Base-by-base conservation (phyloP, 2,113 vertebrate genomes). In the Lepidothrix coronata region DNA sequence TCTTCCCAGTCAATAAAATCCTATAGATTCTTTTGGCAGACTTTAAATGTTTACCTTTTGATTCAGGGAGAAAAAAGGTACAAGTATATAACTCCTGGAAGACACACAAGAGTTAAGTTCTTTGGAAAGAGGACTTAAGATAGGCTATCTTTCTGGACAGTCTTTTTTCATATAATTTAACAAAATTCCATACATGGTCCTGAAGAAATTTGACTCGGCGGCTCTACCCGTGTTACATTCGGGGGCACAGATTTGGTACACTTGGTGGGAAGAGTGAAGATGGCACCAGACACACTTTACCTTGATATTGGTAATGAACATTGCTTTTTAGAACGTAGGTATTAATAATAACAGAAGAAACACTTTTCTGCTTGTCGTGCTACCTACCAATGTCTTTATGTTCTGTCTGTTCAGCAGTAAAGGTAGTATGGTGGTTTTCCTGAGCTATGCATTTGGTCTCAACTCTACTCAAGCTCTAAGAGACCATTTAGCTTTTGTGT, bases 171-270 rank as follows among this genome's bases (percentile, higher is more conserved):
- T 48, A 3, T 9, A 27, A 22, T 86, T 80, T 57, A 52, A 71
- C 27, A 71, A 62, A 93, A 67, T 75, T 44, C 27, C 22, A 25
- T 51, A 30, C 33, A 10, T 1, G 28, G 3, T 35, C n/a, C 24
- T 62, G 30, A 76, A 66, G 46, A 73, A 95, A 67, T 14, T 2
- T 24, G 18, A 46, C 14, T 24, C 8, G 35, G 6, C 44, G 41
- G 7, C 22, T 91, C 14, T 71, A 30, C 5, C 9, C 39, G 7
- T 1, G 0, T 57, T 35, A 35, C 1, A 1, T 59, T 51, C 33
- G 41, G 12, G 17, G 25, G 11, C 22, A 77, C 24, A 74, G 13
- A 39, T 52, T 21, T 52, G 30, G 27, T 43, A 2, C 9, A 6
- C 7, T 28, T 95, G 2, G 7, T 70, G 27, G 9, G 8, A 83